Conservation (phyloP, 2,797 vertebrate species). For the Silurus lanzhouensis region DNA sequence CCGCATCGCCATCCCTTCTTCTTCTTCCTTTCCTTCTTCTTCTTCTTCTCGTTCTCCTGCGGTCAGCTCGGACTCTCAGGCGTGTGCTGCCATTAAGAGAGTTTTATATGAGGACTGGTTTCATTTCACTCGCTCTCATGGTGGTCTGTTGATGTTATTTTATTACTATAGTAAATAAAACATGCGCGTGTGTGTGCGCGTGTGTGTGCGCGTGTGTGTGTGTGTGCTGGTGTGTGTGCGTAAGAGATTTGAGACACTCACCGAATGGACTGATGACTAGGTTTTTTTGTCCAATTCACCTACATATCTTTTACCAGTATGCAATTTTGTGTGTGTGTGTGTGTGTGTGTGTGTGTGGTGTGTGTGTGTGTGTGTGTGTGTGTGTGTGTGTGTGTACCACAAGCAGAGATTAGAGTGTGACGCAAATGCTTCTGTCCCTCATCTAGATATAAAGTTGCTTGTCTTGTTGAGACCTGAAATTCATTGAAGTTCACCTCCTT, state of each 20-base stretch:
- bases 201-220: background rate
- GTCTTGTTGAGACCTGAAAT: constrained; percentile 26
- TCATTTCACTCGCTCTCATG: constrained; percentile 10
- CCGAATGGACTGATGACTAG: background rate
- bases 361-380: constrained; percentile 4
- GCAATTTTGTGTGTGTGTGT: background rate
- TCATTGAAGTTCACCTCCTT: background rate
- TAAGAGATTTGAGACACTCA: background rate
- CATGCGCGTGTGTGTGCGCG: background rate
- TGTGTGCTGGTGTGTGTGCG: constrained; percentile 3
- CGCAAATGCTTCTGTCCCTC: background rate
- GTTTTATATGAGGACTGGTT: constrained; percentile 18
- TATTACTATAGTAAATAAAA: background rate
- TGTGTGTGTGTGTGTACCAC: constrained; percentile 5
- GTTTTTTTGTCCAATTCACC: constrained; percentile 1
- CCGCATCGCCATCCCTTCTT: background rate
- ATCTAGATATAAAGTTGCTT: constrained; percentile 12
- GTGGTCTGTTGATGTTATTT: constrained; percentile 36
- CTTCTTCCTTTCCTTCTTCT: background rate
- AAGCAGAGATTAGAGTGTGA: constrained; percentile 29
- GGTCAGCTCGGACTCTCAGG: background rate
- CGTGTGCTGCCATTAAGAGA: background rate
- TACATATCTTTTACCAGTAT: background rate
- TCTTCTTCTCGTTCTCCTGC: constrained; percentile 4
- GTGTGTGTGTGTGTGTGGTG: background rate